Evolutionary conservation across 2,113 vertebrate species (phyloP).

Genomic region (Macaca mulatta): DNA sequence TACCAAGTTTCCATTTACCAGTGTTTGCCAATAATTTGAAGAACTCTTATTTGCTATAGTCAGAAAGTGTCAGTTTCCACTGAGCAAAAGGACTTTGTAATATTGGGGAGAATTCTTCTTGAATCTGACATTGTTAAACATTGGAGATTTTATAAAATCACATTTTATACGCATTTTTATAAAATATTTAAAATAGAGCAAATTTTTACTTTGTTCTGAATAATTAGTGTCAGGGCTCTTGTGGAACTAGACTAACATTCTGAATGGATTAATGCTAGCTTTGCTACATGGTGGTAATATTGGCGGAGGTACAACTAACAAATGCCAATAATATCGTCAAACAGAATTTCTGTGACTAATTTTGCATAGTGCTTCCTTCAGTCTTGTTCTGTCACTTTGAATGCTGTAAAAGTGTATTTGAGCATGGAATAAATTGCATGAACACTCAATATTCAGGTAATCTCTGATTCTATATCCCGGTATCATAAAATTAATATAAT

Average conservation of each 20-base stretch:
- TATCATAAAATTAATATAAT: constrained; percentile 3
- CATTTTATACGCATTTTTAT: background rate
- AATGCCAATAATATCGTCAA: background rate
- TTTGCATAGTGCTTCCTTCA: background rate
- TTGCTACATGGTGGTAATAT: background rate
- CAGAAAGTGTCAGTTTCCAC: background rate
- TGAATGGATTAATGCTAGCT: accelerated
- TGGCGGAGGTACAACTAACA: background rate
- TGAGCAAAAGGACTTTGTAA: background rate
- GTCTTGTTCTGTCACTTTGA: background rate
- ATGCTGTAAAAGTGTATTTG: background rate
- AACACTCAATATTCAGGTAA: background rate
- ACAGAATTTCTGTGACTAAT: background rate
- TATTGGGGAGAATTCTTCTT: background rate
- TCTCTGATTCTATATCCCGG: background rate
- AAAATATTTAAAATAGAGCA: background rate
- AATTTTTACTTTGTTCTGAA: background rate
- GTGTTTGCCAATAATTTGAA: background rate
- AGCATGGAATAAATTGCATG: background rate
- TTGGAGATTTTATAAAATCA: background rate
- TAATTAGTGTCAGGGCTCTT: background rate
- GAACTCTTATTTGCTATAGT: background rate
- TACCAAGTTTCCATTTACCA: background rate
- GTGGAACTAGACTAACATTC: background rate
- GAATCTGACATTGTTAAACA: background rate